Evolutionary conservation across 1,140 invertebrate species (phyloP).

Genomic region (Leptonema lineaticorne): DNA sequence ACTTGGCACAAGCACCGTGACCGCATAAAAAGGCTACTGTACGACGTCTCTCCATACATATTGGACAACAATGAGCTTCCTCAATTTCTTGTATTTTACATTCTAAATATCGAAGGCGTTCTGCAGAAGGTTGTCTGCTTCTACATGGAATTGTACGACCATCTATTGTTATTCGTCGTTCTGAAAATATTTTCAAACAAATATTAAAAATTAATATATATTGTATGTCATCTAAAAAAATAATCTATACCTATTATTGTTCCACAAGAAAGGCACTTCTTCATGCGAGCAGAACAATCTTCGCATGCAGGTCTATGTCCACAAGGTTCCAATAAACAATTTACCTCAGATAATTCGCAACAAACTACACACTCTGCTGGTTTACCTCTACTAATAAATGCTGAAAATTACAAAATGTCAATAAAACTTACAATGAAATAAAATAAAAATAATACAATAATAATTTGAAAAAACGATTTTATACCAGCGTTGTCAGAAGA

Average conservation of each 20-base stretch:
- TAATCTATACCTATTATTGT: constrained; percentile 54
- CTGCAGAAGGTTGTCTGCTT: constrained; percentile 61
- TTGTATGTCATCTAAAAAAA: no score
- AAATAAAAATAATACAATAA: background rate
- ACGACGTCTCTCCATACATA: constrained; percentile 75
- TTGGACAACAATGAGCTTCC: constrained; percentile 76
- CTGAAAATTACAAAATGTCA: constrained; percentile 16
- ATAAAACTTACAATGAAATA: constrained; percentile 1
- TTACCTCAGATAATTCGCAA: constrained; percentile 63
- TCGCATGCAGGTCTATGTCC: constrained; percentile 73
- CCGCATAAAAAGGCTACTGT: constrained; percentile 89
- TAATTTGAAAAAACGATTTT: background rate
- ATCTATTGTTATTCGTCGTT: constrained; percentile 50
- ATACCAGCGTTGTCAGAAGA: constrained; percentile 9
- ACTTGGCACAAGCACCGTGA: constrained; percentile 82
- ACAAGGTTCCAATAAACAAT: constrained; percentile 73
- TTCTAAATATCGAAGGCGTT: constrained; percentile 75
- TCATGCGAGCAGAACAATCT: constrained; percentile 77
- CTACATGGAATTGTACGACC: constrained; percentile 54
- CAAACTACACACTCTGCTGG: constrained; percentile 72
- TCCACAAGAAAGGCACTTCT: constrained; percentile 76
- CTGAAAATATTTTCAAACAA: no score
- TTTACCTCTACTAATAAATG: constrained; percentile 40
- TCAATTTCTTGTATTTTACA: constrained; percentile 86
- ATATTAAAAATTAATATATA: no score